Conservation (phyloP, 2,797 vertebrate species). For the Psittacula echo region DNA sequence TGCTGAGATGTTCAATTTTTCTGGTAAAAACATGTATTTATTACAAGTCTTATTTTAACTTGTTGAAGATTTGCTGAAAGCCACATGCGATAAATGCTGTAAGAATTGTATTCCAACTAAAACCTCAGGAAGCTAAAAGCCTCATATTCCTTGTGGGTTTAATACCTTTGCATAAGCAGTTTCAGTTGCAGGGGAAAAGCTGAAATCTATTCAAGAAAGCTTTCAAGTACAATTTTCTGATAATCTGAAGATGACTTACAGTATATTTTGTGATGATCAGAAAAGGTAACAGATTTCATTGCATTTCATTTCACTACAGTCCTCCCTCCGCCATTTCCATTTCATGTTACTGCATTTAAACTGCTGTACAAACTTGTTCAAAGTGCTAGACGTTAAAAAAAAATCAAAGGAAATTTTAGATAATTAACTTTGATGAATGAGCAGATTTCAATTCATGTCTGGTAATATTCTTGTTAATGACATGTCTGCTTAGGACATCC, state of each 20-base stretch:
- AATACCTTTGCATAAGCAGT: constrained; percentile 28
- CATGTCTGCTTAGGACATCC: constrained; percentile 76
- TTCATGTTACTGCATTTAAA: constrained; percentile 58
- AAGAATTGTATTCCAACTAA: constrained; percentile 62
- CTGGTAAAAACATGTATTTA: constrained; percentile 75
- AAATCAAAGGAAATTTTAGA: constrained; percentile 71
- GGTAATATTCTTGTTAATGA: constrained; percentile 78
- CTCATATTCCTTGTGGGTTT: constrained; percentile 58
- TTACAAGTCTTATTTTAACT: constrained; percentile 63
- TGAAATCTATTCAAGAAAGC: constrained; percentile 58
- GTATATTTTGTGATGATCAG: constrained; percentile 32
- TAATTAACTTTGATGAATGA: constrained; percentile 78
- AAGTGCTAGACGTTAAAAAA: constrained; percentile 57
- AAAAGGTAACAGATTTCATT: constrained; percentile 52
- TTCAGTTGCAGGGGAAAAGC: constrained; percentile 46
- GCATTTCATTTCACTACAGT: not conserved
- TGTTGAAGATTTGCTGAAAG: constrained; percentile 75
- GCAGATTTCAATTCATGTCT: constrained; percentile 72
- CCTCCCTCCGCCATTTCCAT: constrained; percentile 29
- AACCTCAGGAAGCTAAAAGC: constrained; percentile 50
- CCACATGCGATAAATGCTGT: constrained; percentile 57
- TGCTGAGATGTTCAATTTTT: constrained; percentile 74
- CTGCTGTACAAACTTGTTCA: constrained; percentile 65
- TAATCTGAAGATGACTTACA: constrained; percentile 31
- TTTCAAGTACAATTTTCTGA: constrained; percentile 56